phyloP scores from a whole-genome alignment of 2,888 invertebrate species.

The Gortyna flavago region DNA sequence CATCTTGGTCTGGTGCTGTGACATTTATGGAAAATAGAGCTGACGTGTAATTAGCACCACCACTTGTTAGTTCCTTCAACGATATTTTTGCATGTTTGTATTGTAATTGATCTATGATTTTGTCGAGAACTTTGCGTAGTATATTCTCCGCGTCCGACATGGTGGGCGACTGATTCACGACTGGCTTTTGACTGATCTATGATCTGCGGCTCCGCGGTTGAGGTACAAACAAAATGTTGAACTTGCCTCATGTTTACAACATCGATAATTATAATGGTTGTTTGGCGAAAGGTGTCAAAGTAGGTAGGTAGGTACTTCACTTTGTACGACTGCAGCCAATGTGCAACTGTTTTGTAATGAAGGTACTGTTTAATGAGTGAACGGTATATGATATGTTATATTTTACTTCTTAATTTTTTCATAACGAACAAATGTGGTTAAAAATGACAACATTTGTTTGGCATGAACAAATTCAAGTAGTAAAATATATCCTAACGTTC shows the following conservation, averaged over 20 bases:
- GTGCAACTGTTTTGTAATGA: too few species aligned
- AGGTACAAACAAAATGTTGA: slow-evolving; percentile 18
- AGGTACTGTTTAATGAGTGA: background rate
- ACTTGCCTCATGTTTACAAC: slow-evolving; percentile 4
- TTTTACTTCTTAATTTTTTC: too few species aligned
- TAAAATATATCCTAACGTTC: background rate
- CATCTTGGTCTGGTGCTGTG: slow-evolving; percentile 47
- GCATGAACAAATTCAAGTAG: background rate
- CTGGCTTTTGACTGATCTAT: slow-evolving; percentile 48
- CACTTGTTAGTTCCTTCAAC: slow-evolving; percentile 70
- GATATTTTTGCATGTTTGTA: slow-evolving; percentile 58
- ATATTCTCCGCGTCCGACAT: slow-evolving; percentile 71
- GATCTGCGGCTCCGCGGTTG: slow-evolving; percentile 8
- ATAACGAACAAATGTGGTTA: background rate
- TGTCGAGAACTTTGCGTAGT: slow-evolving; percentile 67
- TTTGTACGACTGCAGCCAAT: background rate
- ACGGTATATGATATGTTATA: background rate
- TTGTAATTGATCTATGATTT: slow-evolving; percentile 67
- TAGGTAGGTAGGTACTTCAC: background rate
- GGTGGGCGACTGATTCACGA: slow-evolving; percentile 50
- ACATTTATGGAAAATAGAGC: slow-evolving; percentile 68
- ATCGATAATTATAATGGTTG: background rate
- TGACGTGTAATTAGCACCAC: slow-evolving; percentile 77
- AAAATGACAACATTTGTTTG: background rate
- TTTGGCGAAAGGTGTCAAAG: background rate